Conservation (phyloP, 92 coral and sea anemone species). For the Scolanthus callimorphus region DNA sequence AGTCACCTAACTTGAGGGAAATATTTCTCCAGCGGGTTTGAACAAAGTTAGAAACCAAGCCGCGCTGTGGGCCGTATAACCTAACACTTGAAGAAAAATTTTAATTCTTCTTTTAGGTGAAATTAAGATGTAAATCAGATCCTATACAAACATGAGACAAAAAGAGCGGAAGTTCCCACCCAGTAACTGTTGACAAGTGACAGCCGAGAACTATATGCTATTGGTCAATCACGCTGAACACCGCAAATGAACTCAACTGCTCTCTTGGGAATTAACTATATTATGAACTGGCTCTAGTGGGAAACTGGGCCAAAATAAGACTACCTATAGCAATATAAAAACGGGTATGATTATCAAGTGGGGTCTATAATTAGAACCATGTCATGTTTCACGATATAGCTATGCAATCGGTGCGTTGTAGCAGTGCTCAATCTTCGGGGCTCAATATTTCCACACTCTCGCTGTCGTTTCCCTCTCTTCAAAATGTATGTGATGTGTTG, state of each 20-base stretch:
- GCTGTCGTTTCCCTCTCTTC: too few relatives aligned
- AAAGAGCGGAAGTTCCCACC: constrained; percentile 95
- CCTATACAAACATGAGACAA: constrained; percentile 85
- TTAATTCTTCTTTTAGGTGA: constrained; percentile 84
- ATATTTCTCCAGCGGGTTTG: too few relatives aligned
- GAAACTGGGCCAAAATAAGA: constrained; percentile 1
- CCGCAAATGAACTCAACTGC: constrained; percentile 72
- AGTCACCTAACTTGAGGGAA: too few relatives aligned
- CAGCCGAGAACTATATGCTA: constrained; percentile 64
- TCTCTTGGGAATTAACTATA: constrained; percentile 62
- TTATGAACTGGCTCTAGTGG: constrained; percentile 32
- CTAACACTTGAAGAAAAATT: constrained; percentile 8
- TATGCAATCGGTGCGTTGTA: too few relatives aligned
- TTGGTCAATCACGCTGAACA: constrained; percentile 66
- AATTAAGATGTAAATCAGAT: constrained; percentile 84
- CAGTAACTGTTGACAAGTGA: constrained; percentile 83
- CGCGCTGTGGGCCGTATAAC: not conserved
- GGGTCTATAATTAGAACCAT: too few relatives aligned
- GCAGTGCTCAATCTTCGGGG: too few relatives aligned
- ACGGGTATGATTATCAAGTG: not conserved
- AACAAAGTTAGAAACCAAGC: too few relatives aligned
- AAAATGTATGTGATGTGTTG: too few relatives aligned
- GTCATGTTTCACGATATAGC: too few relatives aligned
- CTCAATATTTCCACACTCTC: too few relatives aligned
- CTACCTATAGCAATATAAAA: too few relatives aligned